Evolutionary conservation across 1,140 invertebrate genomes (phyloP).

Genomic region (Drosophila fuyamai): DNA sequence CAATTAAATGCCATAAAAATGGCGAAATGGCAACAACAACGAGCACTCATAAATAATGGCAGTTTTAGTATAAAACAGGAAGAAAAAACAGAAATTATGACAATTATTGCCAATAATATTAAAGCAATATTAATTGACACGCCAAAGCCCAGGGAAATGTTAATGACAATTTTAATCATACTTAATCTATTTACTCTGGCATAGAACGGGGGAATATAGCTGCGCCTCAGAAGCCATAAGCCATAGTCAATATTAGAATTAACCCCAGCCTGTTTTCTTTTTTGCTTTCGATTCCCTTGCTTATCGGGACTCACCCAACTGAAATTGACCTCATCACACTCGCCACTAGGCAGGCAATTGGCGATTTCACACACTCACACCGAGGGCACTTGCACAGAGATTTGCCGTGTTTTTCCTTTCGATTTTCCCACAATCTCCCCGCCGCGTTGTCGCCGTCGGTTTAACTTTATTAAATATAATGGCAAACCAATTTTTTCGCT

Average conservation of each 20-base stretch:
- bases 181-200: conserved; percentile 49
- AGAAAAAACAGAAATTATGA: conserved; percentile 49
- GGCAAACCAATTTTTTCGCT: conserved; percentile 53
- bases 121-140: conserved; percentile 67
- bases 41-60: conserved; percentile 65
- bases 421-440: conserved; percentile 9
- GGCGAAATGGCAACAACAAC: conserved; percentile 47
- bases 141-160: conserved; percentile 45
- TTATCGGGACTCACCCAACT: conserved; percentile 27
- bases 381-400: conserved; percentile 4
- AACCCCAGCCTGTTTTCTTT: neutral
- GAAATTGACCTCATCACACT: conserved; percentile 53
- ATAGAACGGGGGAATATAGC: neutral
- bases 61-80: conserved; percentile 48
- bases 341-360: conserved; percentile 48
- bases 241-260: conserved; percentile 4
- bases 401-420: conserved; percentile 31
- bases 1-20: conserved; percentile 73
- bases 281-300: neutral
- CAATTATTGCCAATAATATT: conserved; percentile 69
- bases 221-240: neutral
- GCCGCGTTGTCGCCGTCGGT: conserved; percentile 24
- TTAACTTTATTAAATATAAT: conserved; percentile 71
- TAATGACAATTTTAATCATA: conserved; percentile 60
- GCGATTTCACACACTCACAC: conserved; percentile 41